Evolutionary conservation across 1,140 invertebrate genomes (phyloP), one percentile per base, ranked within the genome.

Genomic region (Portunus trituberculatus): DNA sequence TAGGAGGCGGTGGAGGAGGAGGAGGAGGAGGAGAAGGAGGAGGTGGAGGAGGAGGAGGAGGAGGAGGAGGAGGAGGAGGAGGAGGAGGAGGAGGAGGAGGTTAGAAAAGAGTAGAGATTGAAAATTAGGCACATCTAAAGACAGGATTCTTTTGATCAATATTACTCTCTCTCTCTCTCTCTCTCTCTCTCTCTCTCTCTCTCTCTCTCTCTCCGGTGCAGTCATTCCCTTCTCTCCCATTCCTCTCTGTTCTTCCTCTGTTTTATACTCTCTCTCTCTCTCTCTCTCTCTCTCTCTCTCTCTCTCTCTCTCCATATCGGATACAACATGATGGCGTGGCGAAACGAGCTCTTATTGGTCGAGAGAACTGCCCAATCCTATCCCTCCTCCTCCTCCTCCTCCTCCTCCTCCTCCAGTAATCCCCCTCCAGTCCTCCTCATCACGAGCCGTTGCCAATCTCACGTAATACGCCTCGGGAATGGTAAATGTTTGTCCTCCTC

Each of bases 181-280:
- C 86, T 46, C 31, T 88, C 86, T 88, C 86, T 88, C 86, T 88
- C 67, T 76, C 67, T 76, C 67, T 76, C 52, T 59, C 48, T 52
- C 48, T 52, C 48, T 52, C 48, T 52, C 48, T 52, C 48, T 52
- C 48, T 52, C 48, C n/a, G n/a, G n/a, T n/a, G n/a, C n/a, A n/a
- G n/a, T n/a, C n/a, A n/a, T n/a, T 25, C 59, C 20, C 59, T 76
- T 20, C 20, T 25, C 20, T 25, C 20, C 59, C 59, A 12, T 20
- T 76, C 20, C 20, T 25, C 20, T 25, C 20, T 25, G 3, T 25
- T 25, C 25, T 25, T 29, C 28, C 86, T 46, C 86, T 76, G 6
- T 52, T 14, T 52, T 14, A 7, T 14, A 7, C 48, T 52, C 48
- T 52, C 48, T 52, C 48, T 52, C 48, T 52, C 52, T 59, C 52